Base-by-base conservation (phyloP, 2,888 invertebrate species). In the Agrilus cyanescens region DNA sequence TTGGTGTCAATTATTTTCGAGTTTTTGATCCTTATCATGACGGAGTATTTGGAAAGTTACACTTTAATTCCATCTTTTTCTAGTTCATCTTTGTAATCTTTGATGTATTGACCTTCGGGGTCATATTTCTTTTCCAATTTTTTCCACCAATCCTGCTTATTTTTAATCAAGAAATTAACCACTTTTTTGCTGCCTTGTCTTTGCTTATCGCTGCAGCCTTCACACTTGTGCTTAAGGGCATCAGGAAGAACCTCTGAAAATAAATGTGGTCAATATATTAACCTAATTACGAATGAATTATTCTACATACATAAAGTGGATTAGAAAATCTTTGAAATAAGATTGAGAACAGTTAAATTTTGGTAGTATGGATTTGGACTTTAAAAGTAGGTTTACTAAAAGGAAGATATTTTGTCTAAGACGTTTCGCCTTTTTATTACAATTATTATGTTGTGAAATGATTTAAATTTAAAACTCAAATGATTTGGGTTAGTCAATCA, bases 101-200 rank as follows among this genome's bases (percentile, higher is more conserved):
- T 44, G 20, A 46, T 47, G 42, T 55, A 57, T 12, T 34, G 29
- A 8, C 74, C 74, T 37, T 60, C 57, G 54, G 60, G 71, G 51
- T 74, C 75, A 64, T 80, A 82, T 66, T 78, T 80, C 47, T 71
- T 71, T 50, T 79, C 73, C 50, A 84, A 71, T 46, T 72, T 62
- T 51, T 73, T 72, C 79, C 80, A 83, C 2, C 78, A 75, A 1
- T 68, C 69, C 1, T 73, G 70, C 39, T 73, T 74, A 38, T 78
- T 70, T 12, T 72, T 67, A 61, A 81, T 74, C 65, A 83, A 67
- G 40, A 72, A 69, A n/a, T 72, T 73, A 3, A 78, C 72, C 10
- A 82, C 68, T 54, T 71, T 77, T 25, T 76, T 76, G 0, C 79
- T 76, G 3, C 71, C 70, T 10, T 69, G 67, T 51, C 73, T 79